Percentiles rank a stretch among this genome's conserved stretches.
phyloP scores from a whole-genome alignment of 2,888 invertebrate species.

The Ormia ochracea region DNA sequence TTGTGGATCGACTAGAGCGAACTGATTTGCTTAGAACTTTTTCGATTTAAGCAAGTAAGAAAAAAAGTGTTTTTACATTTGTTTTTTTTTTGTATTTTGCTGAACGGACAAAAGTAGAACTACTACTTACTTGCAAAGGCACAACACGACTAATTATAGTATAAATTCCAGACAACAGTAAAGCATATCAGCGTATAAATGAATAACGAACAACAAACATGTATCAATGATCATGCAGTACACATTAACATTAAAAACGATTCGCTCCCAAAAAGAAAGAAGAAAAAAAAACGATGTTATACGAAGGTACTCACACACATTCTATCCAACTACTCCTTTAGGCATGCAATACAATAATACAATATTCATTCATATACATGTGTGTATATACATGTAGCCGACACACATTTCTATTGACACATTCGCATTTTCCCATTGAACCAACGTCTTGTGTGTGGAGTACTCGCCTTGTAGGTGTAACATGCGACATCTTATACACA shows the following conservation, averaged over 20 bases:
- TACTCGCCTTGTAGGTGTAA: not conserved
- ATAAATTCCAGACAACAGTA: conserved; percentile 71
- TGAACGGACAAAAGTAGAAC: conserved; percentile 66
- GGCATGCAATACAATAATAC: conserved; percentile 28
- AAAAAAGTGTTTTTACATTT: conserved; percentile 24
- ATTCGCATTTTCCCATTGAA: conserved; percentile 1
- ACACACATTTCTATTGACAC: not conserved
- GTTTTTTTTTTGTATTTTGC: conserved; percentile 3
- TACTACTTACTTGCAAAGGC: conserved; percentile 77
- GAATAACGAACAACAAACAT: conserved; percentile 30
- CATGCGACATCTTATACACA: not conserved
- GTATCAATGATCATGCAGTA: conserved; percentile 8
- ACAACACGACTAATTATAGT: conserved; percentile 76
- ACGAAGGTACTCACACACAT: conserved; percentile 26
- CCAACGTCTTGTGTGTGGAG: not conserved
- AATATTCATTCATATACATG: not conserved
- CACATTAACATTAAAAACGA: conserved; percentile 7
- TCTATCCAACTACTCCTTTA: conserved; percentile 42
- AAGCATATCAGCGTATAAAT: conserved; percentile 61
- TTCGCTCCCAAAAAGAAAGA: conserved; percentile 3
- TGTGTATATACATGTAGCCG: not conserved
- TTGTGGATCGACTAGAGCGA: conserved; percentile 76
- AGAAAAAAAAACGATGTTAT: conserved; percentile 18
- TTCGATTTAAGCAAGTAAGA: conserved; percentile 41
- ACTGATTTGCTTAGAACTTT: conserved; percentile 72